Conservation (phyloP, 1,140 invertebrate genomes). For the Aethina tumida region DNA sequence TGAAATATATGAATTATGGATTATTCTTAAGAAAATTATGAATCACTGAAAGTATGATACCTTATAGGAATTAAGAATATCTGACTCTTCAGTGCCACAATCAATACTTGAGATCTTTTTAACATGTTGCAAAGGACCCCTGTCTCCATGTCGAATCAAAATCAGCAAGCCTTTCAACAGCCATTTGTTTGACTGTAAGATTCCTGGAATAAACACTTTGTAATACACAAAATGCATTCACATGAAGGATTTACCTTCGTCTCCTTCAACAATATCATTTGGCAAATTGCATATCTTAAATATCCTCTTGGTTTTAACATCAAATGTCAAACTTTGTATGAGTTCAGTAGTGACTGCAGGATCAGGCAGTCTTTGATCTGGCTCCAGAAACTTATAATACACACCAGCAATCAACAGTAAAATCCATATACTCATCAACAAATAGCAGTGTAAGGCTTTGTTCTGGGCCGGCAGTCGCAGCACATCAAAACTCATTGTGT, state of each 20-base stretch:
- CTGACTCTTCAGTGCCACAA: slow-evolving; percentile 47
- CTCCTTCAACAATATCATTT: slow-evolving; percentile 48
- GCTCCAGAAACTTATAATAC: slow-evolving; percentile 65
- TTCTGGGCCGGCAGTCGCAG: slow-evolving; percentile 40
- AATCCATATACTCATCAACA: slow-evolving; percentile 68
- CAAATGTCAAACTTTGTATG: slow-evolving; percentile 44
- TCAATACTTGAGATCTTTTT: slow-evolving; percentile 63
- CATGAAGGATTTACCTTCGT: slow-evolving; percentile 53
- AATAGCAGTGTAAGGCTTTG: slow-evolving; percentile 64
- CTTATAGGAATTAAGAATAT: slow-evolving; percentile 29
- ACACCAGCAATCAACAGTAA: slow-evolving; percentile 66
- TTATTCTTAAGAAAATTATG: no score
- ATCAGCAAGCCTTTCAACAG: slow-evolving; percentile 68
- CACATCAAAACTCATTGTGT: slow-evolving; percentile 12
- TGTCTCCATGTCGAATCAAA: slow-evolving; percentile 77
- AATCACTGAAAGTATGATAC: no score
- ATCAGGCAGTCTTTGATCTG: slow-evolving; percentile 36
- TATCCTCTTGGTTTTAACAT: slow-evolving; percentile 50
- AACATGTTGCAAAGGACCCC: slow-evolving; percentile 72
- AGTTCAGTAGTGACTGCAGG: slow-evolving; percentile 36
- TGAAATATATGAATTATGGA: no score
- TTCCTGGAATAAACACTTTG: slow-evolving; percentile 35
- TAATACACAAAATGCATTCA: no score
- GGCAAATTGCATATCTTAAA: slow-evolving; percentile 59
- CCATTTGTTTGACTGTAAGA: slow-evolving; percentile 50